phyloP scores from a whole-genome alignment of 2,113 vertebrate genomes.

The Colius striatus region DNA sequence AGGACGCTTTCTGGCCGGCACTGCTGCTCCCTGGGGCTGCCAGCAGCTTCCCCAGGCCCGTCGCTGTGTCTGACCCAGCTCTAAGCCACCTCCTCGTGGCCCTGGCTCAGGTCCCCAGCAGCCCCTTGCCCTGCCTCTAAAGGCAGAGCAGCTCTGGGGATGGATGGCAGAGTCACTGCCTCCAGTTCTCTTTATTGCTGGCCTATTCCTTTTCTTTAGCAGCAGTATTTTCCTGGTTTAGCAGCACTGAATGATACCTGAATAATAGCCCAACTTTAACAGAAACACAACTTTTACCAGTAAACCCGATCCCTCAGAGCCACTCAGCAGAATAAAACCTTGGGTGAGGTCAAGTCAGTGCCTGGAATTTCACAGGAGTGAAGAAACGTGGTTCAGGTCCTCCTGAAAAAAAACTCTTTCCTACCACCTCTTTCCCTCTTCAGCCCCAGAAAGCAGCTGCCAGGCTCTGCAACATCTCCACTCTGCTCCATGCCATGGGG shows the following conservation, averaged over 20 bases:
- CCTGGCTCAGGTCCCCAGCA: neutral
- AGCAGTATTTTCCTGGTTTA: neutral
- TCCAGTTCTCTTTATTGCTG: neutral
- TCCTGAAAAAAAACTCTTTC: too few species aligned
- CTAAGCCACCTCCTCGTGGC: too few species aligned
- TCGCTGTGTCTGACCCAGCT: fast-evolving
- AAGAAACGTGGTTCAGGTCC: too few species aligned
- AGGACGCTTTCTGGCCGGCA: neutral
- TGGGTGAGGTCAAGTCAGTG: neutral
- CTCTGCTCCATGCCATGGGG: neutral
- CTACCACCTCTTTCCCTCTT: too few species aligned
- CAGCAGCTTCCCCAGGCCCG: neutral
- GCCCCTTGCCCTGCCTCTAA: neutral
- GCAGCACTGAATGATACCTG: neutral
- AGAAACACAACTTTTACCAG: neutral
- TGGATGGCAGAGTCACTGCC: fast-evolving
- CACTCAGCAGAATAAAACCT: fast-evolving
- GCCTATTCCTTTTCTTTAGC: neutral
- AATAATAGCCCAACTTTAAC: neutral
- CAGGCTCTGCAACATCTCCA: fast-evolving
- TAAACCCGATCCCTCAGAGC: neutral
- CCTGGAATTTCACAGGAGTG: neutral
- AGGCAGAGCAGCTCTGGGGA: neutral
- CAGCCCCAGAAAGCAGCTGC: neutral
- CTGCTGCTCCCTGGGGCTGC: neutral